phyloP scores from a whole-genome alignment of 1,140 invertebrate genomes.

The Nasonia giraulti region DNA sequence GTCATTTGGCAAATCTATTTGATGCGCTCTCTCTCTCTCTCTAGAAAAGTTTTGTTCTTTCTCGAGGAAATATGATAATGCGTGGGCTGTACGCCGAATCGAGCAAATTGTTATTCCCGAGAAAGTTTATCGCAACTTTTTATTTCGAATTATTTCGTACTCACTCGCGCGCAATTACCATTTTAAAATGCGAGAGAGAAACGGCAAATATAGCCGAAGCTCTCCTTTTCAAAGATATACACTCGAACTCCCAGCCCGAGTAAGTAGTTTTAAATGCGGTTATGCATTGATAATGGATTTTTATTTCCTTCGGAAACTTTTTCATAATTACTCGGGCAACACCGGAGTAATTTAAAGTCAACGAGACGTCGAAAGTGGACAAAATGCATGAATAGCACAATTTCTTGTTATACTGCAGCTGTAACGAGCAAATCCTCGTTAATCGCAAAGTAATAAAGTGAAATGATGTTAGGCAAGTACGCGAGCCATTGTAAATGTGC shows the following conservation, averaged over 20 bases:
- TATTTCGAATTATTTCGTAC: too few species aligned
- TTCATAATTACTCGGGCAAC: not conserved
- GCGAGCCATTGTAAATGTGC: slow-evolving; percentile 12
- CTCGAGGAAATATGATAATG: not conserved
- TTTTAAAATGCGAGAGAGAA: too few species aligned
- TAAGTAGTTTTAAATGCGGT: not conserved
- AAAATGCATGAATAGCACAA: slow-evolving; percentile 11
- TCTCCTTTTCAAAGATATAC: too few species aligned
- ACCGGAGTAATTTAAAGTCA: not conserved
- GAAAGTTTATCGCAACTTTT: not conserved
- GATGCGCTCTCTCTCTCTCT: not conserved
- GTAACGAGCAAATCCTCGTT: slow-evolving; percentile 41
- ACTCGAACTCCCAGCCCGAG: not conserved
- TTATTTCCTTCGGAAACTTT: not conserved
- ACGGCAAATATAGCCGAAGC: too few species aligned
- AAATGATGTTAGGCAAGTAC: slow-evolving; percentile 33
- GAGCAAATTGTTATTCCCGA: not conserved
- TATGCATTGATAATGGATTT: not conserved
- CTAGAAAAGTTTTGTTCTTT: not conserved
- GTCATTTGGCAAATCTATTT: not conserved
- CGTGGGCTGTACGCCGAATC: too few species aligned
- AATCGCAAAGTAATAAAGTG: slow-evolving; percentile 43
- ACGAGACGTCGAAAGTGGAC: not conserved
- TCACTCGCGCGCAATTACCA: too few species aligned
- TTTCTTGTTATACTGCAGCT: slow-evolving; percentile 30